These are phyloP conservation scores for Hydractinia symbiolongicarpus DNA, from an alignment of 30 jellyfish, hydroid and myxozoan genomes.

Conservation along the genomic window DNA sequence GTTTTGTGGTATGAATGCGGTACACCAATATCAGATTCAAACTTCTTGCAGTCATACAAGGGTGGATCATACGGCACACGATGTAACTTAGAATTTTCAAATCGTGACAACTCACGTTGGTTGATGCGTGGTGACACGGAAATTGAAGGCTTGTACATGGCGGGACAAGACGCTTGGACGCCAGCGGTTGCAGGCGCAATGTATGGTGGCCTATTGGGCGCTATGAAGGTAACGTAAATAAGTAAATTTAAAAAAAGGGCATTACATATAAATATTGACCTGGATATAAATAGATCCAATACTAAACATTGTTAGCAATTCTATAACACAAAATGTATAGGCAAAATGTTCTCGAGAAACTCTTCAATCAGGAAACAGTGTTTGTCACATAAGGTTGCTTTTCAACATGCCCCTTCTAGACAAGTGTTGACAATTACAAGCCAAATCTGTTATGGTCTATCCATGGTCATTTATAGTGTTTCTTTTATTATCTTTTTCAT, in stretches of 20 bases:
- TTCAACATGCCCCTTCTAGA: too few species aligned
- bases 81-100: slow-evolving; percentile 64
- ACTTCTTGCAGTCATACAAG: slow-evolving; percentile 56
- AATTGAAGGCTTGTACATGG: slow-evolving; percentile 57
- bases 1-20: slow-evolving; percentile 89
- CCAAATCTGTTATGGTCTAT: too few species aligned
- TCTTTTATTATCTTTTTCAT: too few species aligned
- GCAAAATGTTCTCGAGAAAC: not conserved
- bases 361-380: too few species aligned
- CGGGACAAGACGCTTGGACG: slow-evolving; percentile 96
- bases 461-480: too few species aligned
- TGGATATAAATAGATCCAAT: too few species aligned
- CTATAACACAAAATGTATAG: too few species aligned
- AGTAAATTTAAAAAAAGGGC: not conserved
- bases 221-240: slow-evolving; percentile 42
- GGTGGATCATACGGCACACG: slow-evolving; percentile 93
- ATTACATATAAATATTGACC: not conserved
- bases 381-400: too few species aligned
- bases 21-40: slow-evolving; percentile 77
- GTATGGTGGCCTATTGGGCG: slow-evolving; percentile 84
- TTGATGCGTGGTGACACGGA: slow-evolving; percentile 86
- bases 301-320: too few species aligned
- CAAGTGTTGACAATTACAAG: not conserved
- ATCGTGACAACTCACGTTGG: slow-evolving; percentile 69
- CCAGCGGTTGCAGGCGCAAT: slow-evolving; percentile 96